Percentiles rank a stretch among this genome's conserved stretches.
phyloP scores from a whole-genome alignment of 1,140 invertebrate genomes.

The Neuroterus valhalla region DNA sequence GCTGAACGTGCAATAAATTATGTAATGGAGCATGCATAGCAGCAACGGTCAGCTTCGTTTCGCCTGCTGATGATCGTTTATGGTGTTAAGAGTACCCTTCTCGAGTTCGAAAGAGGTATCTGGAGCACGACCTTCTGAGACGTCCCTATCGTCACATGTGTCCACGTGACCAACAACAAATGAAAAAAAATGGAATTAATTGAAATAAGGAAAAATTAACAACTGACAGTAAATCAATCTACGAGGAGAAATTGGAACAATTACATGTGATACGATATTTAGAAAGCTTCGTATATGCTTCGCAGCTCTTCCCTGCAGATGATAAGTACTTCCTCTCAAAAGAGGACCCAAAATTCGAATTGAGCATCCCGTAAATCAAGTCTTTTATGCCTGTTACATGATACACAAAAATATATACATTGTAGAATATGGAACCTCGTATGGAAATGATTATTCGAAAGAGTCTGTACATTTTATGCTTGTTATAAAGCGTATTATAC shows the following conservation, averaged over 20 bases:
- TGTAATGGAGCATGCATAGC: too few species aligned
- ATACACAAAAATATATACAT: background rate
- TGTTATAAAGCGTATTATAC: background rate
- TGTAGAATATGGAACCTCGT: background rate
- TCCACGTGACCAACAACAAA: background rate
- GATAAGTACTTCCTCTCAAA: constrained; percentile 18
- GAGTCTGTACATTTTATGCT: constrained; percentile 3
- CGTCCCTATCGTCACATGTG: background rate
- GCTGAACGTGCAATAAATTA: too few species aligned
- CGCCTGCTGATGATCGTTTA: constrained; percentile 14
- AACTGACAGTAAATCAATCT: constrained; percentile 10
- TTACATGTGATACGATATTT: constrained; percentile 4
- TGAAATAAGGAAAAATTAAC: background rate
- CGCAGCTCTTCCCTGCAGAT: background rate
- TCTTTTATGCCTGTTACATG: constrained; percentile 5
- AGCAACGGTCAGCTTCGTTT: background rate
- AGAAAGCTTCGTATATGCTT: constrained; percentile 11
- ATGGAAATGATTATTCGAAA: background rate
- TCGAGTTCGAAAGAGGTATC: constrained; percentile 13
- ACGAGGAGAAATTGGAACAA: constrained; percentile 15
- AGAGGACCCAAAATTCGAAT: background rate
- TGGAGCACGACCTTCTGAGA: constrained; percentile 16
- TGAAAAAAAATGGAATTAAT: too few species aligned
- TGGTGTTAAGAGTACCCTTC: background rate
- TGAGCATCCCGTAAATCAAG: constrained; percentile 21